Conservation (phyloP, 2,888 invertebrate genomes). For the Diaphora mendica region DNA sequence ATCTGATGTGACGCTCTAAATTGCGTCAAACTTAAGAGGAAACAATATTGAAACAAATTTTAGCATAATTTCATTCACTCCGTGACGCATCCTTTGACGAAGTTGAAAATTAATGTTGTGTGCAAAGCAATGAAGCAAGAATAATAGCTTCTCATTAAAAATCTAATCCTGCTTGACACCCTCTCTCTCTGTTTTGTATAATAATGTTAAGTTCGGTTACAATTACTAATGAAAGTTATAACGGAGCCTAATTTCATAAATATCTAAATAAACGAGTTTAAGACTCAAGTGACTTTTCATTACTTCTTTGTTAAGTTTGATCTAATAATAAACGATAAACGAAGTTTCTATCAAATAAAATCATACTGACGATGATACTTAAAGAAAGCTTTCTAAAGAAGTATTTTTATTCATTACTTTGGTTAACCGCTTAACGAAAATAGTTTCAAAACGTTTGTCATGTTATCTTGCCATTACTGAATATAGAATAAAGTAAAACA, state of each 20-base stretch:
- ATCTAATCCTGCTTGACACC: constrained; percentile 49
- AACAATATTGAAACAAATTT: constrained; percentile 31
- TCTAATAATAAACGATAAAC: background rate
- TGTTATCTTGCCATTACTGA: background rate
- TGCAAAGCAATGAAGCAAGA: constrained; percentile 52
- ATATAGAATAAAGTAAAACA: background rate
- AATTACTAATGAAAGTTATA: constrained; percentile 32
- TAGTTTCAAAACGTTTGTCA: background rate
- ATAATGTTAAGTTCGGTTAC: constrained; percentile 39
- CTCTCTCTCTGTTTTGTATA: constrained; percentile 42
- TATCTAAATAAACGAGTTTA: constrained; percentile 6
- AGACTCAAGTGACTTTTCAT: background rate
- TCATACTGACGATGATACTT: background rate
- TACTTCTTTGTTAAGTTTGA: background rate
- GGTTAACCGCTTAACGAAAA: background rate
- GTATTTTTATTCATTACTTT: background rate
- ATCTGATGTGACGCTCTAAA: constrained; percentile 3
- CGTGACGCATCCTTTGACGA: constrained; percentile 35
- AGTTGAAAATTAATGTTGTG: constrained; percentile 44
- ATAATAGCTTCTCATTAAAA: constrained; percentile 53
- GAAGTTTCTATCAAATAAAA: background rate
- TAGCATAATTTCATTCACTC: constrained; percentile 26
- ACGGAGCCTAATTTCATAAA: constrained; percentile 19
- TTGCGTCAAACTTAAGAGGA: constrained; percentile 12
- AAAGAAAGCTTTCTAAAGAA: background rate